phyloP scores from a whole-genome alignment of 2,888 invertebrate species.

The Caenorhabditis zanzibari region DNA sequence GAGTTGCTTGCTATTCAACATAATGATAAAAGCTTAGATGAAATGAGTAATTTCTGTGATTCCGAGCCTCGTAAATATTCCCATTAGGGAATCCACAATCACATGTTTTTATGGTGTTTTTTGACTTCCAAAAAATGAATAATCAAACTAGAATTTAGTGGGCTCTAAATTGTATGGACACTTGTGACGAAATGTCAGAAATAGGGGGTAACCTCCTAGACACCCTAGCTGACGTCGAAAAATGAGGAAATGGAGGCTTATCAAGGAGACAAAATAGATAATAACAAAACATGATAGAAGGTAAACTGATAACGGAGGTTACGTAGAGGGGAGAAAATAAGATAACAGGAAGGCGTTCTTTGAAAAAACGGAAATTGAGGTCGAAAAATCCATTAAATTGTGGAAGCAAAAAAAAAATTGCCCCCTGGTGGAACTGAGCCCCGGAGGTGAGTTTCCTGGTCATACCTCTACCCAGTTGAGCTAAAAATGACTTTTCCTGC shows the following conservation, averaged over 20 bases:
- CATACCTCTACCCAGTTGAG: too few relatives aligned
- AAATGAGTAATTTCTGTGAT: constrained; percentile 1
- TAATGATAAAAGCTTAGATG: too few relatives aligned
- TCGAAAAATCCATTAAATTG: neutral
- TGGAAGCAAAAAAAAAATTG: neutral
- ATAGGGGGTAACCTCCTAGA: neutral
- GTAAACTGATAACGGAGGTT: neutral
- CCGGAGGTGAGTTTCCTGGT: too few relatives aligned
- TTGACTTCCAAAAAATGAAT: constrained; percentile 1
- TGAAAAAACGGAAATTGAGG: neutral
- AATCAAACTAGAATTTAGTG: constrained; percentile 16
- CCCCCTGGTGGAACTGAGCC: too few relatives aligned
- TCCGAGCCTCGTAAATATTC: constrained; percentile 6
- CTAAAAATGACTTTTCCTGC: too few relatives aligned
- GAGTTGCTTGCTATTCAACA: too few relatives aligned
- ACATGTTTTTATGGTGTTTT: neutral
- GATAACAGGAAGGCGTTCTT: constrained; percentile 2
- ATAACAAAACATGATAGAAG: neutral
- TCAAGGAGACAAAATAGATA: neutral
- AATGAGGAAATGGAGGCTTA: neutral
- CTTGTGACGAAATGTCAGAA: neutral
- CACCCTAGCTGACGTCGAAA: neutral
- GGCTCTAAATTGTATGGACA: neutral
- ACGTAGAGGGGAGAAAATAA: neutral
- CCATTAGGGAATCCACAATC: constrained; percentile 12